Percentiles rank a stretch among this genome's conserved stretches.
Conservation (phyloP, 2,888 invertebrate species). For the Campaea margaritaria region DNA sequence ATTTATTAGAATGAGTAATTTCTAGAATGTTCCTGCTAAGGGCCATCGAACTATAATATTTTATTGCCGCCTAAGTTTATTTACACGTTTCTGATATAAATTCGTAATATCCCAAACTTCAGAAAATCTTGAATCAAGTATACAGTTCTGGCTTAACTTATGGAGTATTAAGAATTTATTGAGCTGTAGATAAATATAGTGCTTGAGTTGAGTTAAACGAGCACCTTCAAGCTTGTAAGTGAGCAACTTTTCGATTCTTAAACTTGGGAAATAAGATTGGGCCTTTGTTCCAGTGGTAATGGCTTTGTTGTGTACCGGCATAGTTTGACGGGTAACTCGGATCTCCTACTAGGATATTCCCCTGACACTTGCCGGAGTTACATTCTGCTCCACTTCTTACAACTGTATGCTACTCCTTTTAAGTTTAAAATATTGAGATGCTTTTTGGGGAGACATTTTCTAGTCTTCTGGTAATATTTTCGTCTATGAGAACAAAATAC, state of each 20-base stretch:
- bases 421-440: constrained; percentile 15
- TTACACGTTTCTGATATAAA: constrained; percentile 18
- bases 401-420: constrained; percentile 46
- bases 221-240: constrained; percentile 49
- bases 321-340: constrained; percentile 65
- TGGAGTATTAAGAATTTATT: constrained; percentile 28
- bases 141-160: constrained; percentile 5
- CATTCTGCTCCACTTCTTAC: constrained; percentile 54
- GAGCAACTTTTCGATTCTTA: constrained; percentile 62
- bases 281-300: constrained; percentile 65
- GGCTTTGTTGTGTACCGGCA: constrained; percentile 76
- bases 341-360: constrained; percentile 64
- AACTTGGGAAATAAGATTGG: constrained; percentile 71
- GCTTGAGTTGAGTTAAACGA: constrained; percentile 28
- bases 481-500: too few relatives aligned
- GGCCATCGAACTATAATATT: not conserved
- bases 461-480: too few relatives aligned
- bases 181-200: constrained; percentile 31
- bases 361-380: constrained; percentile 60
- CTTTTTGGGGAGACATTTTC: too few relatives aligned
- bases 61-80: too few relatives aligned
- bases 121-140: not conserved
- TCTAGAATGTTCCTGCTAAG: constrained; percentile 1
- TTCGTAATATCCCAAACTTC: constrained; percentile 14
- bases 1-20: constrained; percentile 4